Percentiles rank a stretch among this genome's conserved stretches.
phyloP scores from a whole-genome alignment of 2,888 invertebrate species.

The Hypselothyrea guttata region DNA sequence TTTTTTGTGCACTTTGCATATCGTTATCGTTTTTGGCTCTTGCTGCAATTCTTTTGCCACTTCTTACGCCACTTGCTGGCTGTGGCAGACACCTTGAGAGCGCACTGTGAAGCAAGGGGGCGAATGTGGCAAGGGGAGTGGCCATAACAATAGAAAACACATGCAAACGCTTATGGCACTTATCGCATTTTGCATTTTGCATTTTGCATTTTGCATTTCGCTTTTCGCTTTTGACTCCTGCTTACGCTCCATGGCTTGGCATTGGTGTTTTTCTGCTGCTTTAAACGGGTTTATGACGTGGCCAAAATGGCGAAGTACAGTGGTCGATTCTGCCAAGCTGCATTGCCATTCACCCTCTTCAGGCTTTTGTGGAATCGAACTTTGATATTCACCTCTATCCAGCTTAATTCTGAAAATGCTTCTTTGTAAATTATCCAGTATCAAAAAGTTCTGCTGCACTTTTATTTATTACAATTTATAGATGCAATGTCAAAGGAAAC shows the following conservation, averaged over 20 bases:
- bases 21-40: neutral
- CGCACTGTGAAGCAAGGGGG: neutral
- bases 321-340: too few species aligned
- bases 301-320: too few species aligned
- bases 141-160: neutral
- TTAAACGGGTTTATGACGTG: neutral
- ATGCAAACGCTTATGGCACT: conserved; percentile 4
- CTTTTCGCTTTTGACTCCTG: neutral
- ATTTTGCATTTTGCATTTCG: neutral
- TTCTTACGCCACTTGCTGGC: neutral
- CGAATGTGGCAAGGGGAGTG: too few species aligned
- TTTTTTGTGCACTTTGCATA: neutral
- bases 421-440: too few species aligned
- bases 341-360: too few species aligned
- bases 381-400: too few species aligned
- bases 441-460: too few species aligned
- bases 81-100: neutral
- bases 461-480: too few species aligned
- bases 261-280: neutral
- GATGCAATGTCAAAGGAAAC: too few species aligned
- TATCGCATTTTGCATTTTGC: conserved; percentile 4
- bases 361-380: too few species aligned
- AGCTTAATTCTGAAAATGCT: too few species aligned
- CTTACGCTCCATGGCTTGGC: neutral
- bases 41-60: neutral